phyloP scores from a whole-genome alignment of 2,113 vertebrate genomes.

The Lagenorhynchus albirostris region DNA sequence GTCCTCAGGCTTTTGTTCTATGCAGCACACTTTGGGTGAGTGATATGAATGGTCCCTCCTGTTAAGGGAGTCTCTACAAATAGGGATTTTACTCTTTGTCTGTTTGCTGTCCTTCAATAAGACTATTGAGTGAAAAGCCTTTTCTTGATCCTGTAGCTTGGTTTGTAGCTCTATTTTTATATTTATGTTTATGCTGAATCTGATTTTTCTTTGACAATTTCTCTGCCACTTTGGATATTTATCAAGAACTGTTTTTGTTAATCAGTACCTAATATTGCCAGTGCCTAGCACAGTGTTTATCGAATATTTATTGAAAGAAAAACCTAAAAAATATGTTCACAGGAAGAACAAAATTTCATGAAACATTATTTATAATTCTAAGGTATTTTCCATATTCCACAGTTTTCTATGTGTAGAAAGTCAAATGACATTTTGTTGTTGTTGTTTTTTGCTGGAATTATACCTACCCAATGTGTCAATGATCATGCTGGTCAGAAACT shows the following conservation, averaged over 20 bases:
- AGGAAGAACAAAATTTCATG: not conserved
- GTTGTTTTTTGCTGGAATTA: not conserved
- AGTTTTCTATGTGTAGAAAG: not conserved
- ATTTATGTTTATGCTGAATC: conserved; percentile 23
- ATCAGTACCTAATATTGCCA: not conserved
- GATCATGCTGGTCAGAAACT: not conserved
- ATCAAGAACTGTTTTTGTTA: not conserved
- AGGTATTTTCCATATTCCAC: not conserved
- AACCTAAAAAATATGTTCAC: not conserved
- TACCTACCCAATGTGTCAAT: not conserved
- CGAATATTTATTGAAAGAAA: not conserved
- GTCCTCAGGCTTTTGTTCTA: not conserved
- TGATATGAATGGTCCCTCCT: not conserved
- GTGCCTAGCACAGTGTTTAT: not conserved
- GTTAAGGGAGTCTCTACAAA: not conserved
- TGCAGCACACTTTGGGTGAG: not conserved
- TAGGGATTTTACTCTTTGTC: not conserved
- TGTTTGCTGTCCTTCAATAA: not conserved
- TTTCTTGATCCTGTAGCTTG: not conserved
- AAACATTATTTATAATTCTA: not conserved
- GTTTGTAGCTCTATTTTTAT: not conserved
- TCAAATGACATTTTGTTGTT: not conserved
- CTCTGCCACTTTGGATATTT: not conserved
- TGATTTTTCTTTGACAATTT: not conserved
- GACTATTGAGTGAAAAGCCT: not conserved